Evolutionary conservation across 2,113 vertebrate species (phyloP).

Genomic region (Catharus bicknelli): DNA sequence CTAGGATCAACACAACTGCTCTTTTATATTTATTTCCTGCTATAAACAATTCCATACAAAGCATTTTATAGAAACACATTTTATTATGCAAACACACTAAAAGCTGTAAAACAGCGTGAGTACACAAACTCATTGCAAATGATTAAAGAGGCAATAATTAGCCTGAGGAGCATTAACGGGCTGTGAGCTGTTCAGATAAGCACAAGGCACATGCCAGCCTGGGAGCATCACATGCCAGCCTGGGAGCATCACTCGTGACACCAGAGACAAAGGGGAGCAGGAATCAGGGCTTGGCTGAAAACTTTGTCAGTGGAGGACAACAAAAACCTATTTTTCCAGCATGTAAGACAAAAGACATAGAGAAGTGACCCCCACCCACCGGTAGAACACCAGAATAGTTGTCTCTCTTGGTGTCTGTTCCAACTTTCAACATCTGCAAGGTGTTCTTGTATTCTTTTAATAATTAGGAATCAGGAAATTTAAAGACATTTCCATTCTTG

Average conservation of each 20-base stretch:
- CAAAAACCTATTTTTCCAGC: neutral
- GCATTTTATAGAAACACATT: neutral
- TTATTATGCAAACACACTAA: neutral
- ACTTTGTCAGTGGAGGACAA: neutral
- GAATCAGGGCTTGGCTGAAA: neutral
- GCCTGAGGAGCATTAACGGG: neutral
- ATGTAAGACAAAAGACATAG: neutral
- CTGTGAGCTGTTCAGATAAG: neutral
- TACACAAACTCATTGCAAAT: neutral
- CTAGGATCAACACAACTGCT: neutral
- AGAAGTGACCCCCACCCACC: neutral
- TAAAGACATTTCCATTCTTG: neutral
- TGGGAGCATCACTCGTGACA: neutral
- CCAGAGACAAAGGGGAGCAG: neutral
- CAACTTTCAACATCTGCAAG: neutral
- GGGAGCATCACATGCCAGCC: too few species aligned
- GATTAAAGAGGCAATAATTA: neutral
- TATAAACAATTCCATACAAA: neutral
- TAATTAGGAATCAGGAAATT: neutral
- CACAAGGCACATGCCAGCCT: neutral
- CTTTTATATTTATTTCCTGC: neutral
- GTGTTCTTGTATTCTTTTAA: neutral
- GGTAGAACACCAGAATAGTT: neutral
- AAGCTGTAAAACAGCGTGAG: neutral
- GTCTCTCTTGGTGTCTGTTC: neutral